Evolutionary conservation across 2,797 vertebrate species (phyloP).

Genomic region (Dipus sagitta): DNA sequence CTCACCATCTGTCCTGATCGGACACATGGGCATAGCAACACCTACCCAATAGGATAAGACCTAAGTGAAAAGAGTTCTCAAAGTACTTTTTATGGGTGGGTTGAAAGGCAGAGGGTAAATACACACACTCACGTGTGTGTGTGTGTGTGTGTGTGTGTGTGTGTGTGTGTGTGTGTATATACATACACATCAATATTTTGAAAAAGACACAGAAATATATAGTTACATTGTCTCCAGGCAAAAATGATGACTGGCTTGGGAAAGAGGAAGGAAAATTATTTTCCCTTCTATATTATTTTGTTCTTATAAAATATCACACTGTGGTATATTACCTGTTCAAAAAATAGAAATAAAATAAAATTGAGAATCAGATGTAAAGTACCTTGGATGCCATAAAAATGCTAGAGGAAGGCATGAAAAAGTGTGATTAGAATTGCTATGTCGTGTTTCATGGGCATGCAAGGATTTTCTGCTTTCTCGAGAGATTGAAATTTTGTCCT

Average conservation of each 20-base stretch:
- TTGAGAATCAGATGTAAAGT: neutral
- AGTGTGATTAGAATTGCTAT: constrained; percentile 48
- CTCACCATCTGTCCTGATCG: neutral
- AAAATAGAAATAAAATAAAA: constrained; percentile 35
- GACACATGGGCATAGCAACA: neutral
- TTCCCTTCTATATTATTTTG: constrained; percentile 44
- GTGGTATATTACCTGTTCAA: neutral
- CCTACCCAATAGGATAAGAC: neutral
- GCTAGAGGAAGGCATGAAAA: neutral
- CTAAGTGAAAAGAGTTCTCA: neutral
- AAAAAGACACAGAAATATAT: constrained; percentile 5
- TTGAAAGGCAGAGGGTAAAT: neutral
- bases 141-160: too few relatives aligned
- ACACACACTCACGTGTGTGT: neutral
- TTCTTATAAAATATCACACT: constrained; percentile 42
- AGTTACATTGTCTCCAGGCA: neutral
- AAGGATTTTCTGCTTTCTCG: neutral
- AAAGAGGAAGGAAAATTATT: neutral
- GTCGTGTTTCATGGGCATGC: neutral
- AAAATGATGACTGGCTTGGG: constrained; percentile 23
- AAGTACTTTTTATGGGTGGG: neutral
- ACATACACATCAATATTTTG: too few relatives aligned
- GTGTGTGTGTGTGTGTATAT: too few relatives aligned
- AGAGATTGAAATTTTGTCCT: neutral
- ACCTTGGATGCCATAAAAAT: neutral